These are phyloP conservation scores for Sthenelais limicola DNA, from an alignment of 2,888 invertebrate genomes.

Conservation along the genomic window DNA sequence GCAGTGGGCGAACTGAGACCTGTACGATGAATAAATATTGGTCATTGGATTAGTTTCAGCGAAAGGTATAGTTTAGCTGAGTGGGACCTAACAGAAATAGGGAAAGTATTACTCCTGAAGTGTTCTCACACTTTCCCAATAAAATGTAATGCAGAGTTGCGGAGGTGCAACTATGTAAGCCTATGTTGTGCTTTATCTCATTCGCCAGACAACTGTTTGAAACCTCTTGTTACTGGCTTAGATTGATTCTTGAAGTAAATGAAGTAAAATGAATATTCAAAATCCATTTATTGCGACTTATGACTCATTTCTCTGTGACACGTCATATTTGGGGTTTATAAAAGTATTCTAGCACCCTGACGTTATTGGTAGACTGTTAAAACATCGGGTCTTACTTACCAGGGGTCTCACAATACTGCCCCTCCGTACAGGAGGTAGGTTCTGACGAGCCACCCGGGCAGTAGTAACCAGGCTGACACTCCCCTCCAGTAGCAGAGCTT, in stretches of 20 bases:
- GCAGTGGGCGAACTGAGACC: constrained; percentile 60
- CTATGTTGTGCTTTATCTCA: too few relatives aligned
- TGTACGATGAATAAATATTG: constrained; percentile 44
- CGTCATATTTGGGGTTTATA: too few relatives aligned
- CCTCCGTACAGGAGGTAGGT: constrained; percentile 64
- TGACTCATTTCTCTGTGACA: too few relatives aligned
- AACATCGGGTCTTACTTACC: constrained; percentile 18
- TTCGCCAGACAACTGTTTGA: too few relatives aligned
- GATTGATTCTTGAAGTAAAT: neutral
- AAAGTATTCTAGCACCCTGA: neutral
- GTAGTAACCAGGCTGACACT: constrained; percentile 63
- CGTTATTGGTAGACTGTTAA: neutral
- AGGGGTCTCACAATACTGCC: constrained; percentile 49
- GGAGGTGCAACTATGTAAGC: too few relatives aligned
- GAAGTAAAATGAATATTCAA: too few relatives aligned
- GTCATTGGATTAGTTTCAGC: neutral
- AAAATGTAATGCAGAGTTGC: too few relatives aligned
- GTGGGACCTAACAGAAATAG: too few relatives aligned
- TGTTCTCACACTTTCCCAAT: too few relatives aligned
- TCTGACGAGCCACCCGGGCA: constrained; percentile 60
- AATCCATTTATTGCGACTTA: too few relatives aligned
- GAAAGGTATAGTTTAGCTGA: too few relatives aligned
- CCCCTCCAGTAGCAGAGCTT: constrained; percentile 62
- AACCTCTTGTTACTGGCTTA: neutral
- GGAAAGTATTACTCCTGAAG: too few relatives aligned